Conservation (phyloP, 2,888 invertebrate species). For the Phorcus lineatus region DNA sequence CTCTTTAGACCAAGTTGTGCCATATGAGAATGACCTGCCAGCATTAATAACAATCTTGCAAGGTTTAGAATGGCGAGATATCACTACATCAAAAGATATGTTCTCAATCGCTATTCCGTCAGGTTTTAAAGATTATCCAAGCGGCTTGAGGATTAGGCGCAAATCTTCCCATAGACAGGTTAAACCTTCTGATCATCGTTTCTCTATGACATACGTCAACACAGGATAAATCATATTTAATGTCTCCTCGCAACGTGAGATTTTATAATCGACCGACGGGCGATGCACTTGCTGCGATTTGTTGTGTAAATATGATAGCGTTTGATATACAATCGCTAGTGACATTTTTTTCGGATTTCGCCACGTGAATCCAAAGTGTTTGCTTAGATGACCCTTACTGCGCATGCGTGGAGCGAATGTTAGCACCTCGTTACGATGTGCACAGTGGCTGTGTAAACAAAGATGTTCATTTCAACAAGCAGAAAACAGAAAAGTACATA, state of each 20-base stretch:
- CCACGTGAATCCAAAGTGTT: conserved; percentile 9
- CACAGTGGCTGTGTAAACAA: background rate
- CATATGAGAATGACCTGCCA: too few relatives aligned
- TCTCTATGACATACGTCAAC: background rate
- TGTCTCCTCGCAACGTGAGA: conserved; percentile 4
- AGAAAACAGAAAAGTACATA: background rate
- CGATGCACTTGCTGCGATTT: conserved; percentile 5
- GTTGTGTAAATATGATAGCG: background rate
- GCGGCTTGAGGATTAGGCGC: background rate
- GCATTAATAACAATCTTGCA: too few relatives aligned
- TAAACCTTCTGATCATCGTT: background rate
- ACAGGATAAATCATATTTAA: conserved; percentile 12
- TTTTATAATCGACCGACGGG: background rate
- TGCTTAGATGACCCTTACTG: background rate
- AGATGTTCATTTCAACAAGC: background rate
- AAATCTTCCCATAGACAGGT: background rate
- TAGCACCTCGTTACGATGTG: background rate
- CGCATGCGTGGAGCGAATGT: background rate
- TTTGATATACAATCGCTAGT: background rate
- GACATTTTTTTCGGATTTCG: background rate
- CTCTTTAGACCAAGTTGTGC: too few relatives aligned
- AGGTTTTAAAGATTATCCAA: background rate
- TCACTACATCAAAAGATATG: too few relatives aligned
- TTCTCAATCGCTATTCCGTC: too few relatives aligned
- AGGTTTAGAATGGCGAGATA: too few relatives aligned